phyloP scores from a whole-genome alignment of 2,113 vertebrate genomes.

The Alaudala cheleensis region DNA sequence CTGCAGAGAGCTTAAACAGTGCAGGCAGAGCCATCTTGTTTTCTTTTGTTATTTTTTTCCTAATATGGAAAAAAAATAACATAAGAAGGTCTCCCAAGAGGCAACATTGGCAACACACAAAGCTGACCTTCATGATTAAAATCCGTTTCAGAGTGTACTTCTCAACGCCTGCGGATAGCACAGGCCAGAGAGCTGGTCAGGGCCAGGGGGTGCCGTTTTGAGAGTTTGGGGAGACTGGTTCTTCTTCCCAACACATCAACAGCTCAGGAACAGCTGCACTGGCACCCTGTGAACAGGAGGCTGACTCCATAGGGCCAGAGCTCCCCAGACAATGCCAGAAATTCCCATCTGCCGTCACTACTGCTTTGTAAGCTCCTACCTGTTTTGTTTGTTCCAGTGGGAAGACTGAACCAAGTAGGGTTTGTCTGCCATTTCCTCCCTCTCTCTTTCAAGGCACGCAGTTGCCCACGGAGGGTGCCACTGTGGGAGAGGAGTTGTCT shows the following conservation, averaged over 20 bases:
- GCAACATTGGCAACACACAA: background rate
- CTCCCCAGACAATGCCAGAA: background rate
- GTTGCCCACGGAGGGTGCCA: background rate
- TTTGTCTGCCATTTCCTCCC: background rate
- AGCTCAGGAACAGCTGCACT: background rate
- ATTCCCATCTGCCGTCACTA: background rate
- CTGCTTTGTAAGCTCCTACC: background rate
- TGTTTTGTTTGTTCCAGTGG: background rate
- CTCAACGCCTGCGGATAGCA: background rate
- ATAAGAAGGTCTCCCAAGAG: background rate
- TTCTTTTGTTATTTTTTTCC: background rate
- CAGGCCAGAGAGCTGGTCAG: background rate
- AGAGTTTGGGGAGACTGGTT: background rate
- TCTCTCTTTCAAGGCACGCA: background rate
- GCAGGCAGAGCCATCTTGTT: background rate
- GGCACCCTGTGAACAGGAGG: background rate
- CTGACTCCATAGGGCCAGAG: background rate
- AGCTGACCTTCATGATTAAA: background rate
- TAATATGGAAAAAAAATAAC: too few species aligned
- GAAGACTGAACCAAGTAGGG: background rate
- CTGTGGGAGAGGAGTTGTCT: background rate
- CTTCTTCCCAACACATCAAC: background rate
- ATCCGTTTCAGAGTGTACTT: background rate
- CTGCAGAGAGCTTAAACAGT: background rate
- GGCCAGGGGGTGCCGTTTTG: fast-evolving